These are phyloP conservation scores for Drosophila obscura DNA, from an alignment of 1,140 invertebrate species.

Conservation along the genomic window DNA sequence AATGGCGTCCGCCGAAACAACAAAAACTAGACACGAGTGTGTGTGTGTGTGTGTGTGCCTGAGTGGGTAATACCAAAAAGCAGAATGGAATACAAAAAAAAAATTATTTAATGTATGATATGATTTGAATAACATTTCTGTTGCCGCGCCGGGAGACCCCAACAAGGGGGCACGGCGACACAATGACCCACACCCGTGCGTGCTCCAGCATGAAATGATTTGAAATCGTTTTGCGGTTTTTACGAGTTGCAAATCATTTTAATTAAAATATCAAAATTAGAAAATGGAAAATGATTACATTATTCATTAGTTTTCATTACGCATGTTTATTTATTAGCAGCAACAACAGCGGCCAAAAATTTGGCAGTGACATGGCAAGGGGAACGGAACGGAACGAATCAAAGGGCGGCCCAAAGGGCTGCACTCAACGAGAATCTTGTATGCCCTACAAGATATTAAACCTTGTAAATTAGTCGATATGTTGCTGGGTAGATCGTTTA, in stretches of 20 bases:
- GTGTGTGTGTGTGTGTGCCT: constrained; percentile 1
- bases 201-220: constrained; percentile 62
- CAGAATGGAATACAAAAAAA: constrained; percentile 11
- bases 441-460: too few species aligned
- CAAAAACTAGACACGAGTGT: constrained; percentile 13
- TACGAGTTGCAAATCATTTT: constrained; percentile 84
- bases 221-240: constrained; percentile 84
- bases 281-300: constrained; percentile 83
- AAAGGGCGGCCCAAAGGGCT: too few species aligned
- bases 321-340: constrained; percentile 78
- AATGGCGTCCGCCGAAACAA: constrained; percentile 54
- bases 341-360: constrained; percentile 5
- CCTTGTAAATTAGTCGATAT: too few species aligned
- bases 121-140: constrained; percentile 71
- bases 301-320: constrained; percentile 84
- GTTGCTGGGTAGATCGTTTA: too few species aligned
- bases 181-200: neutral
- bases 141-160: constrained; percentile 19
- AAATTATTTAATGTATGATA: constrained; percentile 69
- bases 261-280: constrained; percentile 84
- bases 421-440: neutral
- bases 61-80: neutral
- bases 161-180: neutral
- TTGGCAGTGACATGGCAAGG: too few species aligned
- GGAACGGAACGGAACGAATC: too few species aligned